Evolutionary conservation across 2,797 vertebrate genomes (phyloP).

Genomic region (Perdix hodgsoniae): DNA sequence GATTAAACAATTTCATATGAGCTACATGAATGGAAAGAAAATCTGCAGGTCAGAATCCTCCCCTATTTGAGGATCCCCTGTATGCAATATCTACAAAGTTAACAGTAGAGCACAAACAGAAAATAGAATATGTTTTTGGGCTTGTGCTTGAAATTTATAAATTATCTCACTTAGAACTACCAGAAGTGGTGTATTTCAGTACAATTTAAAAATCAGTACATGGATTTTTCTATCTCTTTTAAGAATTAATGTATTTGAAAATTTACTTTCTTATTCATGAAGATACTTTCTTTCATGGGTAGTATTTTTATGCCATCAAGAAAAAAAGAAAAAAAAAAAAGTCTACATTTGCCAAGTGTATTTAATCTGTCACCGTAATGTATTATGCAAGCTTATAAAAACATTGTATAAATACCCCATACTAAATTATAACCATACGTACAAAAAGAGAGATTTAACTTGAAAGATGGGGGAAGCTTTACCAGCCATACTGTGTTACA

Average conservation of each 20-base stretch:
- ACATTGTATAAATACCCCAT: not conserved
- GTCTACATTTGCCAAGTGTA: not conserved
- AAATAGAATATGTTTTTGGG: not conserved
- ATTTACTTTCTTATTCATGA: not conserved
- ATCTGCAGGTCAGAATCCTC: not conserved
- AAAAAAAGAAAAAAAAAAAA: not conserved
- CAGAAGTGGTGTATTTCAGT: not conserved
- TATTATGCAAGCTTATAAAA: not conserved
- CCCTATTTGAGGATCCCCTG: not conserved
- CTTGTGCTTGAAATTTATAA: constrained; percentile 1
- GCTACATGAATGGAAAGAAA: not conserved
- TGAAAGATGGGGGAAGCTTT: constrained; percentile 3
- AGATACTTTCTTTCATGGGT: not conserved
- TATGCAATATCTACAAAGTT: not conserved
- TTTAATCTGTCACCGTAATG: not conserved
- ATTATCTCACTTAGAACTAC: not conserved
- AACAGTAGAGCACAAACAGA: not conserved
- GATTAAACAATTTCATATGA: not conserved
- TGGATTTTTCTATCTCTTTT: not conserved
- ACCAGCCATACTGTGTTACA: not conserved
- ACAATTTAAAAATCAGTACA: not conserved
- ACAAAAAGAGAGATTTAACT: not conserved
- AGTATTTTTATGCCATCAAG: not conserved
- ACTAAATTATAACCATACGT: not conserved
- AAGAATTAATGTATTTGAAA: not conserved